A percentile compares a stretch with the other conserved stretches of the same genome.
Evolutionary conservation across 2,797 vertebrate species (phyloP).

Genomic region (Chelon labrosus): DNA sequence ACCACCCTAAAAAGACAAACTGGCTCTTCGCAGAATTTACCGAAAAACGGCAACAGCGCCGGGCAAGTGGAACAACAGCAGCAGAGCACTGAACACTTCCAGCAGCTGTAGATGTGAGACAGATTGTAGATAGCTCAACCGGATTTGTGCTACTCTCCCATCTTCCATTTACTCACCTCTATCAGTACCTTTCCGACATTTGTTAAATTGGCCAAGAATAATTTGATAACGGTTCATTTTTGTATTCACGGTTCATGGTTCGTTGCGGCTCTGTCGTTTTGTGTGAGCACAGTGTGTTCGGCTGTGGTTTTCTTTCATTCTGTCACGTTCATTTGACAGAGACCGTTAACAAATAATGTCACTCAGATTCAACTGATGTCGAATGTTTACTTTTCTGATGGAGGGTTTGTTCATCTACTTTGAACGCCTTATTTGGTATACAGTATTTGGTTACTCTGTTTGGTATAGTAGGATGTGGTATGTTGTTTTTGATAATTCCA

Average conservation of each 20-base stretch:
- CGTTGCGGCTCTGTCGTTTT: not conserved
- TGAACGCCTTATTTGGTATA: not conserved
- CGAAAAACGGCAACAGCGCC: not conserved
- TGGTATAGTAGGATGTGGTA: not conserved
- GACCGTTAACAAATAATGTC: not conserved
- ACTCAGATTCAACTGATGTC: not conserved
- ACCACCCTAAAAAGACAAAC: constrained; percentile 62
- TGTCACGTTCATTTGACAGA: constrained; percentile 1
- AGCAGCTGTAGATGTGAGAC: not conserved
- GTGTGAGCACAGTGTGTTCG: not conserved
- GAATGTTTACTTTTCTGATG: not conserved
- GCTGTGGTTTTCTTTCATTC: not conserved
- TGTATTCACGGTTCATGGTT: not conserved
- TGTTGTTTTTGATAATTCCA: constrained; percentile 2
- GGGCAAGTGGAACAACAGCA: not conserved
- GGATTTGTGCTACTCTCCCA: not conserved
- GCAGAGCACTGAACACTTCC: not conserved
- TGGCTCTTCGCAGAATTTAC: not conserved
- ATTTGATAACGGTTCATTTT: not conserved
- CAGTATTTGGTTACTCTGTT: not conserved
- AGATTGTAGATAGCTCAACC: rapidly evolving
- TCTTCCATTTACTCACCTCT: not conserved
- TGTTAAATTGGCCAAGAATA: not conserved
- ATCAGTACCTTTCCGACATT: not conserved
- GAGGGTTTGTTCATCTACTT: not conserved